A percentile compares a stretch with the other conserved stretches of the same genome.
phyloP scores from a whole-genome alignment of 2,113 vertebrate genomes.

The Cricetomys ansorgei region DNA sequence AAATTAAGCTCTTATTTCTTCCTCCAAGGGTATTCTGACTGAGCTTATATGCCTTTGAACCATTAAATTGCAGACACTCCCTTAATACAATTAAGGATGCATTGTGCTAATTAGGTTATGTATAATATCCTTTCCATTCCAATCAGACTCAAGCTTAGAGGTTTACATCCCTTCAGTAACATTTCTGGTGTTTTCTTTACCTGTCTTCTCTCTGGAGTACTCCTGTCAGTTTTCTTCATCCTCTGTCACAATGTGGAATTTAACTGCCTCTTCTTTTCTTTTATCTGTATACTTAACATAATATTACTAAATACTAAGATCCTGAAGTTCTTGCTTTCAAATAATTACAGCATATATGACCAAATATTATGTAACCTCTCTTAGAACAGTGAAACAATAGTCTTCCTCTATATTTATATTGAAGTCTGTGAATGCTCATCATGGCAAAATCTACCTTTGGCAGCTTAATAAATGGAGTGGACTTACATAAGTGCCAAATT shows the following conservation, averaged over 20 bases:
- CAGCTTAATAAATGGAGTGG: neutral
- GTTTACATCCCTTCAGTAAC: conserved; percentile 29
- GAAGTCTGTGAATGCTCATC: neutral
- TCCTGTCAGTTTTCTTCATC: conserved; percentile 65
- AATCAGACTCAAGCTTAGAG: conserved; percentile 47
- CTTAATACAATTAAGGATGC: conserved; percentile 48
- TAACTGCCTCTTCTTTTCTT: neutral
- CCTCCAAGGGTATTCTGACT: neutral
- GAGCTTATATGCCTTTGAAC: neutral
- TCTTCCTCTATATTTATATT: neutral
- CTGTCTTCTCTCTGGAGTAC: conserved; percentile 40
- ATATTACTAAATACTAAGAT: conserved; percentile 26
- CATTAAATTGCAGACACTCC: conserved; percentile 11
- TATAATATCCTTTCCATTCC: conserved; percentile 66
- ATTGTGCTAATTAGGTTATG: conserved; percentile 58
- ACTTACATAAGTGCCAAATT: neutral
- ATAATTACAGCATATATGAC: neutral
- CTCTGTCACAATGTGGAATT: conserved; percentile 29
- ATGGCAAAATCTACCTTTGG: conserved; percentile 30
- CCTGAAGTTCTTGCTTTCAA: conserved; percentile 28
- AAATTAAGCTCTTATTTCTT: neutral
- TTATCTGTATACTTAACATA: conserved; percentile 10
- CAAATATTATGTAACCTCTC: conserved; percentile 13
- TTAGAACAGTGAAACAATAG: neutral
- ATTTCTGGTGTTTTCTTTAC: conserved; percentile 60